phyloP scores from a whole-genome alignment of 2,113 vertebrate species.

The Corythornis madagascariensis region DNA sequence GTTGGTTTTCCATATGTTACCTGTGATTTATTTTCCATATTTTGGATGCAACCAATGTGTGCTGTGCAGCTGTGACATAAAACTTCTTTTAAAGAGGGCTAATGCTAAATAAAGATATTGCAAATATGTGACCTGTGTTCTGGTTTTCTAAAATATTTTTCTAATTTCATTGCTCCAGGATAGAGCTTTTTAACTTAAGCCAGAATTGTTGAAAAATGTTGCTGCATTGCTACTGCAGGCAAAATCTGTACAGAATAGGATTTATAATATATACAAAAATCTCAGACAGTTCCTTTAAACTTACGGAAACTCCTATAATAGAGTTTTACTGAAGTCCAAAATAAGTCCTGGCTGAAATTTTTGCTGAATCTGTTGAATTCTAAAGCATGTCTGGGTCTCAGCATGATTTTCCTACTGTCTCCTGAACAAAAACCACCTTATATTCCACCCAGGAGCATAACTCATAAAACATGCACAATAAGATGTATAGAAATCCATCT shows the following conservation, averaged over 20 bases:
- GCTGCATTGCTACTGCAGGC: slow-evolving; percentile 47
- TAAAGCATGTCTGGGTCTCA: slow-evolving; percentile 60
- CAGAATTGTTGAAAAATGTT: slow-evolving; percentile 38
- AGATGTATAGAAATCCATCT: slow-evolving; percentile 62
- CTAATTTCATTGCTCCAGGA: slow-evolving; percentile 21
- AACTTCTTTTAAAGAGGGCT: slow-evolving; percentile 25
- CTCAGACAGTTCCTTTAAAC: slow-evolving; percentile 66
- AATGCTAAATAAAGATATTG: background rate
- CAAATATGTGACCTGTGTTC: slow-evolving; percentile 15
- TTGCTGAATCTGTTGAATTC: slow-evolving; percentile 65
- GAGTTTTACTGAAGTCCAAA: slow-evolving; percentile 60
- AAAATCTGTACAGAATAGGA: slow-evolving; percentile 52
- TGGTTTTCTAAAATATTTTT: slow-evolving; percentile 46
- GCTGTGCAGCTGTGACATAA: slow-evolving; percentile 61
- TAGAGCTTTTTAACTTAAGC: slow-evolving; percentile 48
- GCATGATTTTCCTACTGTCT: slow-evolving; percentile 62
- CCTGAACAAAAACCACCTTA: slow-evolving; percentile 50
- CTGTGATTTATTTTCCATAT: slow-evolving; percentile 21
- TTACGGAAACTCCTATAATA: slow-evolving; percentile 56
- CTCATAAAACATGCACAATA: slow-evolving; percentile 44
- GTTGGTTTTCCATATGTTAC: background rate
- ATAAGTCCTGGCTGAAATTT: slow-evolving; percentile 58
- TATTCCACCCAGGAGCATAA: slow-evolving; percentile 59
- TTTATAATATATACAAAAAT: slow-evolving; percentile 66
- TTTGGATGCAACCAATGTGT: slow-evolving; percentile 6